phyloP scores from a whole-genome alignment of 2,113 vertebrate species.

The Serilophus lunatus region DNA sequence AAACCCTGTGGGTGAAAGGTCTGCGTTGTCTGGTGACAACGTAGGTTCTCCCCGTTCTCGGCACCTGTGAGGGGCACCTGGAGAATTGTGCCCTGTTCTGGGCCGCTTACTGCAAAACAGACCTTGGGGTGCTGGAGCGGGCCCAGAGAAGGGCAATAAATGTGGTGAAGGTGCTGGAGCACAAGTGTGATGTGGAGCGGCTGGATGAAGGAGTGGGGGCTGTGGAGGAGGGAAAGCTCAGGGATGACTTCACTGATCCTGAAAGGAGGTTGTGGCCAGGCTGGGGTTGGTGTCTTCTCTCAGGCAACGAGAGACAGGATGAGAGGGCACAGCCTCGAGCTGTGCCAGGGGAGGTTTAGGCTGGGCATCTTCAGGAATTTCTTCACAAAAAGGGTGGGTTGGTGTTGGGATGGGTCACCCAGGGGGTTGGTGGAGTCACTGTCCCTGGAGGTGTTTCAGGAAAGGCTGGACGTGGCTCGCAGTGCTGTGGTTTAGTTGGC shows the following conservation, averaged over 20 bases:
- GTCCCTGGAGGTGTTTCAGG: not conserved
- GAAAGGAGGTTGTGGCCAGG: no score
- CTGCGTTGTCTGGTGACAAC: no score
- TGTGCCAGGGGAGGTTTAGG: not conserved
- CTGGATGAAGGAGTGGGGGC: no score
- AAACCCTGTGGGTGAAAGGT: rapidly evolving
- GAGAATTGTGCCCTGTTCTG: not conserved
- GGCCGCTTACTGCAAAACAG: no score
- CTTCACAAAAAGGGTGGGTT: not conserved
- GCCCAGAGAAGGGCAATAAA: not conserved
- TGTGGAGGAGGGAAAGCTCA: not conserved
- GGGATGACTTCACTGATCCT: no score
- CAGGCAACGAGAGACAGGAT: not conserved
- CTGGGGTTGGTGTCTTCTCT: not conserved
- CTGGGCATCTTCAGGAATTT: not conserved
- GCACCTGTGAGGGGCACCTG: not conserved
- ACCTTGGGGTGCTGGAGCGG: not conserved
- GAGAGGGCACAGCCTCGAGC: not conserved
- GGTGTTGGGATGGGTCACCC: not conserved
- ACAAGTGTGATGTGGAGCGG: not conserved
- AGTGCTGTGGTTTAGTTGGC: not conserved
- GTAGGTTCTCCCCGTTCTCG: not conserved
- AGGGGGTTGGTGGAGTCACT: not conserved
- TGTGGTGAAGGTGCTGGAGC: no score
- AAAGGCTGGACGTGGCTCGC: not conserved